Conservation (phyloP, 2,113 vertebrate species). For the Barnardius zonarius region DNA sequence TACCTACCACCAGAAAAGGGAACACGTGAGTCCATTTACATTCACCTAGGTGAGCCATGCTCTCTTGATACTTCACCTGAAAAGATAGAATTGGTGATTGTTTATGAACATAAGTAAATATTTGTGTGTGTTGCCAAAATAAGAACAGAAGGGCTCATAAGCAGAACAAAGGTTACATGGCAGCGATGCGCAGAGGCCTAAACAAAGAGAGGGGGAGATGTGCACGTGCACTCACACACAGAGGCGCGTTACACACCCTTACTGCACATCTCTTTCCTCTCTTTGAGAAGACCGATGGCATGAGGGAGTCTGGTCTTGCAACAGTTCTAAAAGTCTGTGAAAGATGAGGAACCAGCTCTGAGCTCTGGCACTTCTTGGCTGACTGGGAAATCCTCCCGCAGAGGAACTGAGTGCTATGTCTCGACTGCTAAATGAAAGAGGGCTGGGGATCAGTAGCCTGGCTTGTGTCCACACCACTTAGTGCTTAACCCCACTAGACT, state of each 20-base stretch:
- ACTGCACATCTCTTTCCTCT: not conserved
- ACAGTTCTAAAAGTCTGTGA: not conserved
- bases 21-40: constrained; percentile 77
- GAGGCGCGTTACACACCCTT: not conserved
- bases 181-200: not conserved
- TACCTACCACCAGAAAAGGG: constrained; percentile 86
- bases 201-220: not conserved
- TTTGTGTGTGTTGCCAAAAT: constrained; percentile 33
- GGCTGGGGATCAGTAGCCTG: not conserved
- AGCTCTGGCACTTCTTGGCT: not conserved
- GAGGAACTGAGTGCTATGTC: fast-evolving
- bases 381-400: not conserved
- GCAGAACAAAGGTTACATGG: not conserved
- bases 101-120: not conserved
- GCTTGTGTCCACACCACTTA: not conserved
- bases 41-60: constrained; percentile 78
- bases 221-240: not conserved
- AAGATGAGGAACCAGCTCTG: not conserved
- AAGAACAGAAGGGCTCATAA: constrained; percentile 24
- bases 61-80: constrained; percentile 74
- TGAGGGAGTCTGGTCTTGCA: not conserved
- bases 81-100: constrained; percentile 49
- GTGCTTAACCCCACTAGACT: not conserved
- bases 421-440: not conserved
- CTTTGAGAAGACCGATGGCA: not conserved